Conservation (phyloP, 2,113 vertebrate species). For the Elanus axillaris region DNA sequence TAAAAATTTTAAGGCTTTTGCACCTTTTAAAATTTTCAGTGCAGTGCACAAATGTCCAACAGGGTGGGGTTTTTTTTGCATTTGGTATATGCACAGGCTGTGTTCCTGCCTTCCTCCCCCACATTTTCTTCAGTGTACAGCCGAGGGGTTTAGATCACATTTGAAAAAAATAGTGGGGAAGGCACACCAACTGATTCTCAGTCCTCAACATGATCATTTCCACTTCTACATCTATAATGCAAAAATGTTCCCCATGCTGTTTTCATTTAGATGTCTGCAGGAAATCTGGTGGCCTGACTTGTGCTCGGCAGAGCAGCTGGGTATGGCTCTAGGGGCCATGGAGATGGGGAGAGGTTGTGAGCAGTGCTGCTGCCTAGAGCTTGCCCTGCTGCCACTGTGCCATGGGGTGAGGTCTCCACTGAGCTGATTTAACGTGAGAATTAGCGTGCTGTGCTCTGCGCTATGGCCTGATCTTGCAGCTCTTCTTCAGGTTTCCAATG, state of each 20-base stretch:
- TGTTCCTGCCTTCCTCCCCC: background rate
- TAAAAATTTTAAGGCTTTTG: background rate
- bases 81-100: rapidly evolving
- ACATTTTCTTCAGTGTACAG: background rate
- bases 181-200: background rate
- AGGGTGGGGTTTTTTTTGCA: background rate
- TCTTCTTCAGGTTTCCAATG: background rate
- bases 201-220: background rate
- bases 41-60: background rate
- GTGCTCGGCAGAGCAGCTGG: rapidly evolving
- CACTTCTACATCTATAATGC: background rate
- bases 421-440: background rate
- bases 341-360: background rate
- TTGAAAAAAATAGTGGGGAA: background rate
- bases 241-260: background rate
- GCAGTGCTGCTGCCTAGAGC: background rate
- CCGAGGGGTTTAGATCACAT: background rate
- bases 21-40: background rate
- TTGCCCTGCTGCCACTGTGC: background rate
- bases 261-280: background rate
- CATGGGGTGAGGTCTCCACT: rapidly evolving
- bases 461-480: background rate
- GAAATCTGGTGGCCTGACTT: background rate
- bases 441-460: rapidly evolving
- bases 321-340: rapidly evolving